A percentile compares a stretch with the other conserved stretches of the same genome.
These are phyloP conservation scores for Scomberomorus guttatus DNA, from an alignment of 2,797 vertebrate species.

Conservation along the genomic window DNA sequence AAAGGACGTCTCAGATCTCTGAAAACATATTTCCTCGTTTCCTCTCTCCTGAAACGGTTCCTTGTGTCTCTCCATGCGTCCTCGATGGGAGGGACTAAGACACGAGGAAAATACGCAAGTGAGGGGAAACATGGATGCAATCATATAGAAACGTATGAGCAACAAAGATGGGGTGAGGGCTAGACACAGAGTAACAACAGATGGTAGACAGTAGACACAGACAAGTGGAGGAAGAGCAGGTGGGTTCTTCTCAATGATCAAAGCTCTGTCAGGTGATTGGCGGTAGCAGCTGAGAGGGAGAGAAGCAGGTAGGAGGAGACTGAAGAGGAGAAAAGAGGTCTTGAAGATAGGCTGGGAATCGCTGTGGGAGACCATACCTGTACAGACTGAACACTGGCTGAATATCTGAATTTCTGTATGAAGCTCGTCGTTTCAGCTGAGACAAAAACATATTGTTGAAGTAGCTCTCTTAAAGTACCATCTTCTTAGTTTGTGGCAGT, in stretches of 20 bases:
- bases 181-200: slow-evolving; percentile 34
- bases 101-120: no score
- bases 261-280: slow-evolving; percentile 45
- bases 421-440: not conserved
- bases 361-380: slow-evolving; percentile 35
- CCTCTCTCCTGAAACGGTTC: no score
- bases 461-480: no score
- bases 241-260: slow-evolving; percentile 51
- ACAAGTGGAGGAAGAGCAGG: slow-evolving; percentile 50
- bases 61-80: no score
- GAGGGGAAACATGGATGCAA: no score
- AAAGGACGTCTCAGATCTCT: no score
- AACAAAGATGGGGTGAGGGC: not conserved
- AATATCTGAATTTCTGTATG: not conserved
- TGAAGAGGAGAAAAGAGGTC: not conserved
- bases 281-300: slow-evolving; percentile 58
- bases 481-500: not conserved
- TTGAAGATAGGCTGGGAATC: not conserved
- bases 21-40: no score
- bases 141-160: not conserved
- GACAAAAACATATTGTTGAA: no score
- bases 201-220: slow-evolving; percentile 36
- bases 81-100: no score
- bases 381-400: not conserved
- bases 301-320: slow-evolving; percentile 28